A percentile compares a stretch with the other conserved stretches of the same genome.
phyloP scores from a whole-genome alignment of 1,140 invertebrate species.

The Dufourea novaeangliae region DNA sequence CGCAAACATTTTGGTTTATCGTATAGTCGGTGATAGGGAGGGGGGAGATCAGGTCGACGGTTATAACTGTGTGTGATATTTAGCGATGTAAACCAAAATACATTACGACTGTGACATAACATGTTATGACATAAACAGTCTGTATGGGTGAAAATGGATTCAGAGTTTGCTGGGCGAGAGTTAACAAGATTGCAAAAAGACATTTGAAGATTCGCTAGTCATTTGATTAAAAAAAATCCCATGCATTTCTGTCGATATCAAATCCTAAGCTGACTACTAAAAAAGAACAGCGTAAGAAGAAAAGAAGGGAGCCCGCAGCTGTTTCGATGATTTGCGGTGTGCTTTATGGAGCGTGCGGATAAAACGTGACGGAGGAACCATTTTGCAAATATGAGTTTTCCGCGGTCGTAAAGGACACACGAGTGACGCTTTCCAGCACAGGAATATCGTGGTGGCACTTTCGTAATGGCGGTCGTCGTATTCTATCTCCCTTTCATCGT shows the following conservation, averaged over 20 bases:
- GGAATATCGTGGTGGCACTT: slow-evolving; percentile 2
- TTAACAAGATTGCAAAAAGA: neutral
- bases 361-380: slow-evolving; percentile 30
- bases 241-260: neutral
- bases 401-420: slow-evolving; percentile 38
- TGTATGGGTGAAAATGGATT: no score
- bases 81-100: no score
- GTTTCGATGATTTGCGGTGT: slow-evolving; percentile 32
- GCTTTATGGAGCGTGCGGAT: slow-evolving; percentile 45
- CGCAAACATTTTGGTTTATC: no score
- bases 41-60: no score
- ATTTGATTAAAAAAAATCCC: neutral
- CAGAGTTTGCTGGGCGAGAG: no score
- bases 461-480: slow-evolving; percentile 38
- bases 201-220: no score
- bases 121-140: no score
- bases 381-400: slow-evolving; percentile 51
- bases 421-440: slow-evolving; percentile 2
- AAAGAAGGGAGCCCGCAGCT: slow-evolving; percentile 12
- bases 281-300: neutral
- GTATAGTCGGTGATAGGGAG: no score
- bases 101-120: no score
- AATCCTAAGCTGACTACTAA: neutral
- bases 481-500: slow-evolving; percentile 42
- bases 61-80: no score